These are phyloP conservation scores for Trichosurus vulpecula DNA, from an alignment of 2,797 vertebrate genomes.

Conservation along the genomic window DNA sequence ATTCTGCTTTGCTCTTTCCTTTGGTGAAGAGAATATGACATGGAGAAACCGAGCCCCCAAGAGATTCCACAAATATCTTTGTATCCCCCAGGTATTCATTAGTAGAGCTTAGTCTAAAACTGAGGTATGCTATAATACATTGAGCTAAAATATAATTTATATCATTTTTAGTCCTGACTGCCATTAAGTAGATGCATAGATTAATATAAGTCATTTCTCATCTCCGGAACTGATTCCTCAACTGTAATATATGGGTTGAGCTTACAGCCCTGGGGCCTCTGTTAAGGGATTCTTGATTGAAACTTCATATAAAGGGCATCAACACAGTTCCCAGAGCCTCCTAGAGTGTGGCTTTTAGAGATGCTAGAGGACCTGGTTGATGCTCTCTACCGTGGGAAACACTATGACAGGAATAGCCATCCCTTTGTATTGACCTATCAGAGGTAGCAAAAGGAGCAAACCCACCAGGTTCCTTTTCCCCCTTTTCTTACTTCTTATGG, in stretches of 20 bases:
- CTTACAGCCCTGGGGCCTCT: not conserved
- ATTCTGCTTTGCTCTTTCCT: not conserved
- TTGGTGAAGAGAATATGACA: not conserved
- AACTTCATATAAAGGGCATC: not conserved
- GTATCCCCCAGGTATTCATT: not conserved
- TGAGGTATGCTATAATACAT: not conserved
- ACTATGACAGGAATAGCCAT: not conserved
- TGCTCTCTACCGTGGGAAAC: not conserved
- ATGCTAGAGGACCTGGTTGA: not conserved
- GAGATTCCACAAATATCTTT: not conserved
- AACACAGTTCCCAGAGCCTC: not conserved
- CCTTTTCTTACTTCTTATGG: not conserved
- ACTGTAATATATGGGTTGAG: not conserved
- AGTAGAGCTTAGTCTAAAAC: not conserved
- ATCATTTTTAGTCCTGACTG: not conserved
- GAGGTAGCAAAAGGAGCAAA: not conserved
- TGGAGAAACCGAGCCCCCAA: not conserved
- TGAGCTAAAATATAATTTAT: not conserved
- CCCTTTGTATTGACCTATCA: not conserved
- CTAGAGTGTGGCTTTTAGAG: not conserved
- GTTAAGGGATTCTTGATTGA: not conserved
- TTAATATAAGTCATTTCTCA: not conserved
- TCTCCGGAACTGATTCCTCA: not conserved
- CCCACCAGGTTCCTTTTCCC: no score
- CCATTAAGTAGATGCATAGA: not conserved